Conservation (phyloP, 2,797 vertebrate species). For the Hirundo rustica region DNA sequence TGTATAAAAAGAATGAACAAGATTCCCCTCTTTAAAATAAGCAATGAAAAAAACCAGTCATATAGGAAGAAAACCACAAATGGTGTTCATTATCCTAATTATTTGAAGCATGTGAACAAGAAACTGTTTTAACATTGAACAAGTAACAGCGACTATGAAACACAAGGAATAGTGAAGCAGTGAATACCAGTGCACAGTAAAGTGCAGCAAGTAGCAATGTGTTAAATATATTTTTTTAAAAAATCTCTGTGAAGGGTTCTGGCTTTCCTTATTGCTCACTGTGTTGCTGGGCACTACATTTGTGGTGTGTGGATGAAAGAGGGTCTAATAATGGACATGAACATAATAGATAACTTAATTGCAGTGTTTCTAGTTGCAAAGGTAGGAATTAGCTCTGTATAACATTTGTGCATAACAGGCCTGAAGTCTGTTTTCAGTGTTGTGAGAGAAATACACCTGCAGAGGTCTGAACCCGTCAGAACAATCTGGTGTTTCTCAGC, state of each 20-base stretch:
- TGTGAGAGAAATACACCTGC: not conserved
- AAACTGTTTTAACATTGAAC: not conserved
- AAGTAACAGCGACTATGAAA: not conserved
- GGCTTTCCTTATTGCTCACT: not conserved
- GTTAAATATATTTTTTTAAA: not conserved
- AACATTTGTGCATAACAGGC: not conserved
- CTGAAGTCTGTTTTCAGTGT: not conserved
- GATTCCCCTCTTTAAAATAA: not conserved
- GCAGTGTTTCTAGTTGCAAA: not conserved
- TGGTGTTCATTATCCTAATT: not conserved
- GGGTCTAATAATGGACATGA: not conserved
- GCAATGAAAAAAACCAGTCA: not conserved
- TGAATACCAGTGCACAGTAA: not conserved
- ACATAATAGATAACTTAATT: not conserved
- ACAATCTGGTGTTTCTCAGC: not conserved
- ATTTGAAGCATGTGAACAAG: not conserved
- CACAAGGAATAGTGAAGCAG: not conserved
- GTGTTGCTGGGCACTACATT: not conserved
- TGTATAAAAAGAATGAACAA: not conserved
- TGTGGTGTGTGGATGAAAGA: not conserved
- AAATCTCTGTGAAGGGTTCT: not conserved
- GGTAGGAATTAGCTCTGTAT: not conserved
- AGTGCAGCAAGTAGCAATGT: not conserved
- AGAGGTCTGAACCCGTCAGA: not conserved
- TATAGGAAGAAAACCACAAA: not conserved